These are phyloP conservation scores for Chloromyia formosa DNA, from an alignment of 2,888 invertebrate genomes.

Conservation along the genomic window DNA sequence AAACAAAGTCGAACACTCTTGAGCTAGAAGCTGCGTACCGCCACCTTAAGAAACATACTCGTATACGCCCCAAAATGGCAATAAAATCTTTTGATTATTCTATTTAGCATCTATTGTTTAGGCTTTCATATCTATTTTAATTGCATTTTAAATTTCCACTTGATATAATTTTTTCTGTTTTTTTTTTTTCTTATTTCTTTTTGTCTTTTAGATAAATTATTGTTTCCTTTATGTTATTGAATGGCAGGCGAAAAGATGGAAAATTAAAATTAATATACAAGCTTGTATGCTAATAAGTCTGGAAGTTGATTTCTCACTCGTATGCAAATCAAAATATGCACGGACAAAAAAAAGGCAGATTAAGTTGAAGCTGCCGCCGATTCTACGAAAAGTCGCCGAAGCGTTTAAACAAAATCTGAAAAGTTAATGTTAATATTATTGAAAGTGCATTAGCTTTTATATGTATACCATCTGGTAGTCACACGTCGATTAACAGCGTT, in stretches of 20 bases:
- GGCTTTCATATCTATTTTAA: background rate
- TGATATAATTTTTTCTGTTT: background rate
- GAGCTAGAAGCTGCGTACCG: too few species aligned
- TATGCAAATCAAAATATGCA: background rate
- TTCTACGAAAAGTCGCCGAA: background rate
- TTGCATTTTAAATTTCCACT: background rate
- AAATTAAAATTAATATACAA: too few species aligned
- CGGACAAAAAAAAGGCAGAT: background rate
- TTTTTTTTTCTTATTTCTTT: background rate
- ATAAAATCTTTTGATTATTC: constrained; percentile 6
- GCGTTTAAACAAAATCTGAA: background rate
- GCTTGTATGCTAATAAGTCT: too few species aligned
- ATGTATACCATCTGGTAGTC: background rate
- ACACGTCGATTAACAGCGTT: too few species aligned
- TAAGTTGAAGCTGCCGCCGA: background rate
- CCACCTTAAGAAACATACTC: too few species aligned
- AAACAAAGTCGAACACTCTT: too few species aligned
- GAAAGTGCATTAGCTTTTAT: constrained; percentile 4
- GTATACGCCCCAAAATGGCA: background rate
- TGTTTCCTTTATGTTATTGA: background rate
- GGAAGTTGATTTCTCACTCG: too few species aligned
- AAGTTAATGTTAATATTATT: background rate
- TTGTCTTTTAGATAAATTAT: background rate
- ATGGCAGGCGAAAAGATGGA: background rate
- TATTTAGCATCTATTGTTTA: background rate